Conservation (phyloP, 2,113 vertebrate species). For the Pipra filicauda region DNA sequence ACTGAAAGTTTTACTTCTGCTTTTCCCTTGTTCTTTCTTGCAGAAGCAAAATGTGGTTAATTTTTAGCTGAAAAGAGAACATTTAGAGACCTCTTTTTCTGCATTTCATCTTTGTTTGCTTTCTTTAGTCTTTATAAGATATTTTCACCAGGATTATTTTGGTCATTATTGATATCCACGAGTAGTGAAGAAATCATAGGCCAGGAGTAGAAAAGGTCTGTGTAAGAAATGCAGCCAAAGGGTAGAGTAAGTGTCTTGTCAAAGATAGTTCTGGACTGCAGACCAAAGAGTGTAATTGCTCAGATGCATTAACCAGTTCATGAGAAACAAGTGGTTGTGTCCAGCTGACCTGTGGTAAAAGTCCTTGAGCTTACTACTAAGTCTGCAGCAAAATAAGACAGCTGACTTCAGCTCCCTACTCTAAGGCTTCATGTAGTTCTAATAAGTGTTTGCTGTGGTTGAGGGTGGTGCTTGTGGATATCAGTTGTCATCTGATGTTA, state of each 20-base stretch:
- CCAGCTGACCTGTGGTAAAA: background rate
- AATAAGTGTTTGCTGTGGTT: background rate
- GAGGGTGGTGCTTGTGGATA: background rate
- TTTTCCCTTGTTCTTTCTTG: background rate
- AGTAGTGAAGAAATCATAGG: background rate
- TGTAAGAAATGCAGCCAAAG: background rate
- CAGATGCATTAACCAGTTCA: background rate
- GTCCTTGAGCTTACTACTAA: background rate
- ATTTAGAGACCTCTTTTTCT: background rate
- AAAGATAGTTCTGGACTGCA: background rate
- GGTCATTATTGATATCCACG: accelerated
- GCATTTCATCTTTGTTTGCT: background rate
- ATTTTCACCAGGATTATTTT: background rate
- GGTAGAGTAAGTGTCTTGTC: background rate
- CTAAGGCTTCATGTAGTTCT: background rate
- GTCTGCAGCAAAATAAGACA: background rate
- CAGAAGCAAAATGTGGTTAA: background rate
- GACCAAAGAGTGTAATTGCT: background rate
- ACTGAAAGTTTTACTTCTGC: background rate
- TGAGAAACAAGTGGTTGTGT: accelerated
- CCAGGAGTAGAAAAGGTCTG: background rate
- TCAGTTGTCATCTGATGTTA: background rate
- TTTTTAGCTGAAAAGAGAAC: background rate
- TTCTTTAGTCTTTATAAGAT: background rate
- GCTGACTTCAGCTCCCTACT: background rate